Percentiles rank a stretch among this genome's conserved stretches.
phyloP scores from a whole-genome alignment of 2,888 invertebrate genomes.

The Catocala sponsa region DNA sequence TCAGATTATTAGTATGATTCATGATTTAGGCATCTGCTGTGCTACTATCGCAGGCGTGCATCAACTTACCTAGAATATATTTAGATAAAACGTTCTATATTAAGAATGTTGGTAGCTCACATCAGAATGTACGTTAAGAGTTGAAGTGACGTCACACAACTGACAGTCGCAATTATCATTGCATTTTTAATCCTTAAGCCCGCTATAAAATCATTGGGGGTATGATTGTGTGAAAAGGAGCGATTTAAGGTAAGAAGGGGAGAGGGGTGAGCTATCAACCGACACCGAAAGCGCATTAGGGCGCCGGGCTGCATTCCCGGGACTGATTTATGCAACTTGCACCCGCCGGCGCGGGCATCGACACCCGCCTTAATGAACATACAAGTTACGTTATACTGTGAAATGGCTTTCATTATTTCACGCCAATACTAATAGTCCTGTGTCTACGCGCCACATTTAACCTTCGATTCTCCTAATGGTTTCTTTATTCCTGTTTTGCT shows the following conservation, averaged over 20 bases:
- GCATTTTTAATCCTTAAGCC: constrained; percentile 36
- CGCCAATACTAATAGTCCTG: constrained; percentile 77
- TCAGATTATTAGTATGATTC: constrained; percentile 36
- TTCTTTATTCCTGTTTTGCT: constrained; percentile 42
- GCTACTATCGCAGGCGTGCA: constrained; percentile 38
- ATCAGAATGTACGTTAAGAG: constrained; percentile 21
- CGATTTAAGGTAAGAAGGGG: constrained; percentile 57
- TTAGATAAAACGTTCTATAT: constrained; percentile 10
- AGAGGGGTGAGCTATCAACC: constrained; percentile 76
- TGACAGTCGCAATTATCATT: constrained; percentile 51
- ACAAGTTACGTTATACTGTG: constrained; percentile 80
- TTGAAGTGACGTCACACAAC: constrained; percentile 10
- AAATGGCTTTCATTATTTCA: constrained; percentile 82
- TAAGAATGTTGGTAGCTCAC: constrained; percentile 16
- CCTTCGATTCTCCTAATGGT: constrained; percentile 50
- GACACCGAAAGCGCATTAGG: constrained; percentile 87
- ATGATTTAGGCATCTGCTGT: constrained; percentile 33
- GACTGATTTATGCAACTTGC: constrained; percentile 85
- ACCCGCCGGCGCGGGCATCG: constrained; percentile 77
- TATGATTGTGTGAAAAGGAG: constrained; percentile 52
- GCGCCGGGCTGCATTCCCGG: constrained; percentile 78
- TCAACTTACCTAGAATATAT: constrained; percentile 39
- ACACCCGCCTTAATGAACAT: constrained; percentile 83
- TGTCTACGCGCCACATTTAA: constrained; percentile 62
- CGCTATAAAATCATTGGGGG: constrained; percentile 43